These are phyloP conservation scores for Shinisaurus crocodilurus DNA, from an alignment of 2,113 vertebrate species.

Conservation along the genomic window DNA sequence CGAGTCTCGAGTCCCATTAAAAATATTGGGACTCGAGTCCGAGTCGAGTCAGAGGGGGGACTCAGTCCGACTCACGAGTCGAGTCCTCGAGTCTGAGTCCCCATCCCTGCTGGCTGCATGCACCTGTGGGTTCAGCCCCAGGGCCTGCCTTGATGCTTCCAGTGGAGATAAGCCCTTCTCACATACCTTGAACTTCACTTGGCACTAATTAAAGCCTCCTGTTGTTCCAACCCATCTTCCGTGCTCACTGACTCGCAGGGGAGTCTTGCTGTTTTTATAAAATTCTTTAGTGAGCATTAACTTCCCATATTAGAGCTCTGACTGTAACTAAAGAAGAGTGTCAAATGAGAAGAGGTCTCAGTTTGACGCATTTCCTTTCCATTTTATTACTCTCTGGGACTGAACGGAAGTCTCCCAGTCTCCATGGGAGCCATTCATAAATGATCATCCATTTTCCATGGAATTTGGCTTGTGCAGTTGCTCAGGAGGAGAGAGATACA, in stretches of 20 bases:
- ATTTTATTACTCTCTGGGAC: background rate
- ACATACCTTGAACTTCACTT: background rate
- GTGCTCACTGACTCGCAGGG: background rate
- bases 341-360: background rate
- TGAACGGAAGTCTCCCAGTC: background rate
- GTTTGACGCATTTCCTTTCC: background rate
- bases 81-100: no score
- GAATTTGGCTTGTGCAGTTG: background rate
- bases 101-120: no score
- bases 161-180: background rate
- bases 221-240: background rate
- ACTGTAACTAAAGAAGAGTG: background rate
- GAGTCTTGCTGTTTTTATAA: constrained; percentile 3
- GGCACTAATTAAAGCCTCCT: constrained; percentile 20
- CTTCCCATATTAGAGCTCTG: background rate
- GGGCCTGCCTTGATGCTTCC: background rate
- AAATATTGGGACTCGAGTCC: no score
- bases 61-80: no score
- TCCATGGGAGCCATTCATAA: background rate
- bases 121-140: background rate
- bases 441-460: background rate
- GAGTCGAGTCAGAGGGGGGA: no score
- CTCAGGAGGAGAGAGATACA: background rate
- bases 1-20: no score
- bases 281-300: background rate